Conservation (phyloP, 2,797 vertebrate genomes). For the Hozukius guyotensis region DNA sequence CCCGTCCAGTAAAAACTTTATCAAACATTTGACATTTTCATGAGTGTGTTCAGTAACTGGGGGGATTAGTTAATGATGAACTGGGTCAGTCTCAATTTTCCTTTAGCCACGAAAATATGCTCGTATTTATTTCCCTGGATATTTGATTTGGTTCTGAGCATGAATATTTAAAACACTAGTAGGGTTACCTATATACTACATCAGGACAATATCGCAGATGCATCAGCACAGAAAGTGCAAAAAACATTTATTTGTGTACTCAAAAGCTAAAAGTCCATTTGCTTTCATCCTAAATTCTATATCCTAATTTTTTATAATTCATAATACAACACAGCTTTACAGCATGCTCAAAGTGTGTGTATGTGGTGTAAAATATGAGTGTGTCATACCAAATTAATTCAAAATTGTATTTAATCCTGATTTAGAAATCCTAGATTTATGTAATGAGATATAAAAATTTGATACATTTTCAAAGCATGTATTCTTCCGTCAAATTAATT, state of each 20-base stretch:
- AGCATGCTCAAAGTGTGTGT: slow-evolving; percentile 3
- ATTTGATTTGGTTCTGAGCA: slow-evolving; percentile 5
- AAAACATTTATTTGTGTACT: slow-evolving; percentile 4
- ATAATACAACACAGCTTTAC: neutral
- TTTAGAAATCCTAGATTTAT: slow-evolving; percentile 10
- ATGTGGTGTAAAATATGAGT: neutral
- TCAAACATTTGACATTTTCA: slow-evolving; percentile 45
- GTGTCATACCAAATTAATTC: slow-evolving; percentile 13
- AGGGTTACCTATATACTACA: neutral
- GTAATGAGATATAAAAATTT: neutral
- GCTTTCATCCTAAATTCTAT: slow-evolving; percentile 8
- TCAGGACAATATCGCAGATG: neutral
- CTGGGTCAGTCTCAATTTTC: slow-evolving; percentile 1
- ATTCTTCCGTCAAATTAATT: slow-evolving; percentile 8
- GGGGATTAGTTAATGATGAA: slow-evolving; percentile 29
- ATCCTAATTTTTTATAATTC: slow-evolving; percentile 1
- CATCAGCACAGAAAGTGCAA: slow-evolving; percentile 1
- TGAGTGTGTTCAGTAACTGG: slow-evolving; percentile 18
- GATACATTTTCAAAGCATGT: neutral
- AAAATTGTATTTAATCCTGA: neutral
- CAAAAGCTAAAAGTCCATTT: slow-evolving; percentile 6
- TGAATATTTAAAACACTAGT: slow-evolving; percentile 16
- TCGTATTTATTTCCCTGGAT: slow-evolving; percentile 20
- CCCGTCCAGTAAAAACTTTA: slow-evolving; percentile 29
- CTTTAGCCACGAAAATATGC: neutral